phyloP scores from a whole-genome alignment of 2,888 invertebrate genomes.

The Lumbricus terrestris region DNA sequence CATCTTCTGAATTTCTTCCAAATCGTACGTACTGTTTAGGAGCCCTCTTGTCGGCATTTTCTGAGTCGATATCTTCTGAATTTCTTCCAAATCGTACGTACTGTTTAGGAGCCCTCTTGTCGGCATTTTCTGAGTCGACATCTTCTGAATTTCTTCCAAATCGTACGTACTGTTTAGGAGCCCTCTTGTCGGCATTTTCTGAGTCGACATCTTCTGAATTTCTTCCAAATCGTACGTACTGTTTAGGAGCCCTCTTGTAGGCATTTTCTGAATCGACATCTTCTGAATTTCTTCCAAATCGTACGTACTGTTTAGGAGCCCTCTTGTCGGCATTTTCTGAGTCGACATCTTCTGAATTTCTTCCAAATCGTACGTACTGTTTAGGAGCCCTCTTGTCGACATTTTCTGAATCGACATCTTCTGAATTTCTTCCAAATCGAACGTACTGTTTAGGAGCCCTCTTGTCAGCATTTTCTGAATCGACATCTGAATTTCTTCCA shows the following conservation, averaged over 20 bases:
- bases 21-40: neutral
- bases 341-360: neutral
- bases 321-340: neutral
- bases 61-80: neutral
- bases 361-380: neutral
- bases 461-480: neutral
- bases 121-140: neutral
- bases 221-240: neutral
- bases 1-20: neutral
- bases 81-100: slow-evolving; percentile 6
- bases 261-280: neutral
- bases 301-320: neutral
- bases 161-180: neutral
- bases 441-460: slow-evolving; percentile 6
- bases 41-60: neutral
- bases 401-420: neutral
- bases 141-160: neutral
- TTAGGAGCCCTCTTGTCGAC: neutral
- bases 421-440: neutral
- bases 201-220: neutral
- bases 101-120: slow-evolving; percentile 3
- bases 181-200: neutral
- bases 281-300: neutral
- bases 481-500: neutral
- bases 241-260: neutral